These are phyloP conservation scores for Pagetopsis macropterus DNA, from an alignment of 2,797 vertebrate genomes.

Conservation along the genomic window DNA sequence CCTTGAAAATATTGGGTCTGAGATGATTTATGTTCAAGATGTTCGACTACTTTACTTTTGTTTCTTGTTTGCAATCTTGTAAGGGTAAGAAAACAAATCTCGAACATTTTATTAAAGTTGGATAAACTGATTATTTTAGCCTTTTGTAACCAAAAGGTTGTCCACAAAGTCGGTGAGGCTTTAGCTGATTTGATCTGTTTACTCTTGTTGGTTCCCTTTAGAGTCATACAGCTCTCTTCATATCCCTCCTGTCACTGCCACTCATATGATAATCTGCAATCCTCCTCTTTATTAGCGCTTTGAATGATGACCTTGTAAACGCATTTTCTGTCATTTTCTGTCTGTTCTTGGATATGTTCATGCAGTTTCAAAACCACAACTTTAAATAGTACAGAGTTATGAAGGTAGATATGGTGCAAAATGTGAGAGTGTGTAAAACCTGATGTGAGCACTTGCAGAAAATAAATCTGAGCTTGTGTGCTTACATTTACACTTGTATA, in stretches of 20 bases:
- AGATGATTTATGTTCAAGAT: slow-evolving; percentile 8
- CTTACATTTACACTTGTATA: too few species aligned
- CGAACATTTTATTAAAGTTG: background rate
- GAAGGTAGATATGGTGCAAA: too few species aligned
- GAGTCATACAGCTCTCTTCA: background rate
- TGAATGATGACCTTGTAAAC: background rate
- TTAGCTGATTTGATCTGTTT: background rate
- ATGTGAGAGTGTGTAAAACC: too few species aligned
- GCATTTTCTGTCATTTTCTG: background rate
- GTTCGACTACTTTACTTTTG: background rate
- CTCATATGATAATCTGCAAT: background rate
- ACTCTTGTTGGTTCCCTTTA: background rate
- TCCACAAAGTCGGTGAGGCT: background rate
- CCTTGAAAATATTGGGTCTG: background rate
- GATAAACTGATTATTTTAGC: background rate
- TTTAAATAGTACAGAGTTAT: slow-evolving; percentile 1
- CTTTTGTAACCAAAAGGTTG: background rate
- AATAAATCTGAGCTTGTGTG: too few species aligned
- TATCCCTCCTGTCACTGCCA: background rate
- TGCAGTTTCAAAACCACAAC: background rate
- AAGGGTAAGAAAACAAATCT: background rate
- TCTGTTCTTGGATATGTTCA: background rate
- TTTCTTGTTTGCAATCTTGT: background rate
- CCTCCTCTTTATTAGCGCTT: background rate
- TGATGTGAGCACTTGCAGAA: too few species aligned